Evolutionary conservation across 2,113 vertebrate genomes (phyloP), one percentile per base, ranked within the genome.

Genomic region (Chloropsis cyanopogon): DNA sequence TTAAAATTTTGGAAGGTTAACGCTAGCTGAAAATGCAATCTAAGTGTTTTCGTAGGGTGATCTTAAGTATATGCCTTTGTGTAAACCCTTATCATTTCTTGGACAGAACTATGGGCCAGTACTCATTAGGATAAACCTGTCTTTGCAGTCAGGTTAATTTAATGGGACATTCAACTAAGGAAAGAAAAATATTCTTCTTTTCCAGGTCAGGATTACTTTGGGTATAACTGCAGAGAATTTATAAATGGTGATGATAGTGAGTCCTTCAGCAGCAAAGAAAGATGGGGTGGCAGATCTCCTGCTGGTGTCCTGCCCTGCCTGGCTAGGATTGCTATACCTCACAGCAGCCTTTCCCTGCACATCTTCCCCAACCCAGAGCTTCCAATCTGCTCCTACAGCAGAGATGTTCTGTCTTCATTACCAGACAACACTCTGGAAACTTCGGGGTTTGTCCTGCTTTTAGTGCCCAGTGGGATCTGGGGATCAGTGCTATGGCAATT

Each of bases 391-490:
- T 82, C 35, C 35, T 35, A 12, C 35, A 86, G 56, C 46, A 65
- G 23, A 41, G 9, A 4, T n/a, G 14, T 23, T 59, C 46, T 68
- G 19, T 35, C 17, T 72, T 46, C 11, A 12, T 22, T 53, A 41
- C 53, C 41, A 69, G 61, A 72, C 71, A 76, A 68, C 14, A 21
- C 25, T 31, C 44, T 29, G 42, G 25, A 80, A 76, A 26, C 3
- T 9, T 29, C n/a, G 65, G 46, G 8, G 21, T 59, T 85, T 76
- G 35, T 66, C 17, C 33, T 44, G 47, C n/a, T 76, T 22, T 42
- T 71, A 14, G 42, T 3, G 0, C 8, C 12, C 0, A 0, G 7
- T 52, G 46, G 49, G 31, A 11, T 66, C 39, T 35, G 18, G 10
- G 33, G 19, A 68, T 56, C 29, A 41, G 29, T 20, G 29, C 24